These are phyloP conservation scores for Xyrauchen texanus DNA, from an alignment of 2,113 vertebrate genomes.

Conservation along the genomic window DNA sequence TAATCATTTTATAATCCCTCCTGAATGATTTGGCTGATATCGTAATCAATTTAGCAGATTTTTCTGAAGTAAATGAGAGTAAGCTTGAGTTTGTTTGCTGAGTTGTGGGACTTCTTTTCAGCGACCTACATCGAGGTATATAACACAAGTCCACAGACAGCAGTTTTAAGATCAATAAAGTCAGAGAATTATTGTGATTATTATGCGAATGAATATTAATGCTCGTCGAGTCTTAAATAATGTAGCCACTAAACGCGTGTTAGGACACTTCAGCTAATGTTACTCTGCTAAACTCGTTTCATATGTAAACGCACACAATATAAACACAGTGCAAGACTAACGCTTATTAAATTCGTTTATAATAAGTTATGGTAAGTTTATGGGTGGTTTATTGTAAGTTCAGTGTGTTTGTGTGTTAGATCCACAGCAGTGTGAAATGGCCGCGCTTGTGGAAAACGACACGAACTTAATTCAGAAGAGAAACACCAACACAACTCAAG, in stretches of 20 bases:
- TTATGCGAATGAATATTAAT: background rate
- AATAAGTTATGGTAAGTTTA: slow-evolving; percentile 40
- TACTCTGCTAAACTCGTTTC: no score
- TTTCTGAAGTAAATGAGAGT: background rate
- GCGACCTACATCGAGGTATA: background rate
- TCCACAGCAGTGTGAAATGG: slow-evolving; percentile 79
- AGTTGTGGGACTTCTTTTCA: slow-evolving; percentile 12
- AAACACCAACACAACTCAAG: slow-evolving; percentile 71
- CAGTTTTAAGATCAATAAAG: background rate
- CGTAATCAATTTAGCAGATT: background rate
- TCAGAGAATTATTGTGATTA: background rate
- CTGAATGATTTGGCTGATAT: background rate
- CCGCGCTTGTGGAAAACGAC: slow-evolving; percentile 68
- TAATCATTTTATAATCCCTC: background rate
- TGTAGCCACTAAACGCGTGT: no score
- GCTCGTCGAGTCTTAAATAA: no score
- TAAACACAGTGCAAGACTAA: no score
- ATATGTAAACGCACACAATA: background rate
- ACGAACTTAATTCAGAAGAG: slow-evolving; percentile 74
- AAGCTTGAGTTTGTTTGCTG: background rate
- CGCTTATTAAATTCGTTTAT: background rate
- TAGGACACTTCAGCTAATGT: no score
- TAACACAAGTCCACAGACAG: background rate
- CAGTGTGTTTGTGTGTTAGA: slow-evolving; percentile 62
- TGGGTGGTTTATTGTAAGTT: slow-evolving; percentile 40